These are phyloP conservation scores for Halesus radiatus DNA, from an alignment of 1,140 invertebrate genomes.

Conservation along the genomic window DNA sequence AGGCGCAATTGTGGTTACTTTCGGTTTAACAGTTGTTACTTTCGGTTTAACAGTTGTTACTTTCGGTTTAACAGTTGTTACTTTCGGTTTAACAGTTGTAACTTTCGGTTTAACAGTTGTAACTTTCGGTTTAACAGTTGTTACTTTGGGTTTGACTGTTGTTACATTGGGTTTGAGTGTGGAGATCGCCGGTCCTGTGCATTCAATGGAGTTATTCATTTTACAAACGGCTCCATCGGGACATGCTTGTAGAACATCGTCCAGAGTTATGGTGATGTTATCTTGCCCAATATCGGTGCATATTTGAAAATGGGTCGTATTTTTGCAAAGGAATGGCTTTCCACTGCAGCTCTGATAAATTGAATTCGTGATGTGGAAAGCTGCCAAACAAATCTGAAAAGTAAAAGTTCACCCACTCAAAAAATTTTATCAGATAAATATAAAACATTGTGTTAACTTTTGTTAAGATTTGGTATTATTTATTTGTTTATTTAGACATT, in stretches of 20 bases:
- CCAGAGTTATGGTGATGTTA: constrained; percentile 61
- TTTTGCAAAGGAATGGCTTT: constrained; percentile 65
- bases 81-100: not conserved
- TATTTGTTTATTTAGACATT: no score
- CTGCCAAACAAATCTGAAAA: not conserved
- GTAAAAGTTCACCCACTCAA: no score
- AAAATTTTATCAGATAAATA: no score
- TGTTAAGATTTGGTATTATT: no score
- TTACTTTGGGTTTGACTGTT: constrained; percentile 48
- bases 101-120: not conserved
- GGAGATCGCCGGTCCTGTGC: no score
- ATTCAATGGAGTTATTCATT: no score
- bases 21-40: constrained; percentile 11
- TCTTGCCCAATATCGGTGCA: constrained; percentile 62
- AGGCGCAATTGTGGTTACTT: not conserved
- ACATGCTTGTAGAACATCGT: constrained; percentile 63
- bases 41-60: not conserved
- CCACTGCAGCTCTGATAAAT: constrained; percentile 60
- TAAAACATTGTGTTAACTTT: no score
- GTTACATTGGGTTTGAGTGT: not conserved
- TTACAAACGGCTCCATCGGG: constrained; percentile 61
- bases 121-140: not conserved
- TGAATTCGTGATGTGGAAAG: not conserved
- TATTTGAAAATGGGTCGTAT: constrained; percentile 67
- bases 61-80: not conserved